These are phyloP conservation scores for Trematocara macrostoma DNA, from an alignment of 2,113 vertebrate genomes.

Conservation along the genomic window DNA sequence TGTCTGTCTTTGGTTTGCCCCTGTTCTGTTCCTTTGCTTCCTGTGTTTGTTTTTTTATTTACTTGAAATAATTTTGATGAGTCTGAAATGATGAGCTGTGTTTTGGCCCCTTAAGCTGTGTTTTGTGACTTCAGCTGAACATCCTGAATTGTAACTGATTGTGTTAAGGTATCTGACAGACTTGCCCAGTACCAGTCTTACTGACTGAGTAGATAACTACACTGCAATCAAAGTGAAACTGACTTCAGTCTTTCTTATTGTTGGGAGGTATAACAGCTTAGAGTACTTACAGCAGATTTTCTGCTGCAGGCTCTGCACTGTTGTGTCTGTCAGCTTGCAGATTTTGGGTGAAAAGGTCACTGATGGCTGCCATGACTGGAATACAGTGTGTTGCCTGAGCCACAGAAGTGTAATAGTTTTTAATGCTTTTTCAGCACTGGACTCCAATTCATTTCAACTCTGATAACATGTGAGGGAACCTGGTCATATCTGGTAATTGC, in stretches of 20 bases:
- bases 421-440: neutral
- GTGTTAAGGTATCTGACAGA: neutral
- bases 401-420: neutral
- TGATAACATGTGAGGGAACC: neutral
- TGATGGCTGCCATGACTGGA: neutral
- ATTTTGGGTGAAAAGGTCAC: neutral
- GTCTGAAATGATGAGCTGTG: neutral
- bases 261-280: neutral
- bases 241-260: neutral
- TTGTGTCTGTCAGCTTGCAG: neutral
- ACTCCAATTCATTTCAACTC: neutral
- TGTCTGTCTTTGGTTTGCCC: neutral
- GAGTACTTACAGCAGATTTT: neutral
- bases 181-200: neutral
- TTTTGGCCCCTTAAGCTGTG: neutral
- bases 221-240: neutral
- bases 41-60: neutral
- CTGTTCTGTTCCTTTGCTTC: neutral
- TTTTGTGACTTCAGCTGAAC: neutral
- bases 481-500: neutral
- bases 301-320: neutral
- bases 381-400: neutral
- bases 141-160: neutral
- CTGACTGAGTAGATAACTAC: neutral
- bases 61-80: neutral